Conservation (phyloP, 2,113 vertebrate genomes). For the Sebastes schlegelii region DNA sequence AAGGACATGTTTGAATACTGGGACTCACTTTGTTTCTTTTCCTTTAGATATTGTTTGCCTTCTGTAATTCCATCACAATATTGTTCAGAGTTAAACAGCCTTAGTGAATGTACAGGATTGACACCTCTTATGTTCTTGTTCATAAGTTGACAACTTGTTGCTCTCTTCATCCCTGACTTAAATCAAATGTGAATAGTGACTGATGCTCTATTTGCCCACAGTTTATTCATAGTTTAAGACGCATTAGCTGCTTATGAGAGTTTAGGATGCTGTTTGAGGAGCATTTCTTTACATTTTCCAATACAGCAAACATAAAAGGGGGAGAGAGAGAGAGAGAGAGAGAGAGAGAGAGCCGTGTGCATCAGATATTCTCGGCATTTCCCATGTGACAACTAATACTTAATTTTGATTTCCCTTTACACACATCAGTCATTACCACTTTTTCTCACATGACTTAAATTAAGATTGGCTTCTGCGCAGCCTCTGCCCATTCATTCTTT, state of each 20-base stretch:
- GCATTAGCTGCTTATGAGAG: slow-evolving; percentile 20
- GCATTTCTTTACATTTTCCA: slow-evolving; percentile 36
- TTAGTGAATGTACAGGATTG: slow-evolving; percentile 93
- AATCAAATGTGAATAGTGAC: slow-evolving; percentile 42
- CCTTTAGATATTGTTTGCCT: slow-evolving; percentile 93
- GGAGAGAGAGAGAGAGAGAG: slow-evolving; percentile 6
- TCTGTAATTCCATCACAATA: slow-evolving; percentile 83
- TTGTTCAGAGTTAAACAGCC: slow-evolving; percentile 83
- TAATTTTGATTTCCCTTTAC: slow-evolving; percentile 42
- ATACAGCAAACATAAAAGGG: slow-evolving; percentile 17
- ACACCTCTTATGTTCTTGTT: slow-evolving; percentile 87
- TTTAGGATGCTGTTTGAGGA: slow-evolving; percentile 34
- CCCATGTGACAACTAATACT: slow-evolving; percentile 32
- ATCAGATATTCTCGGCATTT: slow-evolving; percentile 30
- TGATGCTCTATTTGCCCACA: slow-evolving; percentile 45
- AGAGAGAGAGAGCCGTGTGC: slow-evolving; percentile 36
- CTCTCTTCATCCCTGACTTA: slow-evolving; percentile 85
- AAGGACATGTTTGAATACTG: slow-evolving; percentile 87
- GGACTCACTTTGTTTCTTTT: slow-evolving; percentile 92
- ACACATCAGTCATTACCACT: slow-evolving; percentile 29
- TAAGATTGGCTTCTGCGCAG: slow-evolving; percentile 70
- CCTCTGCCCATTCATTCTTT: slow-evolving; percentile 52
- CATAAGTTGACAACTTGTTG: slow-evolving; percentile 89
- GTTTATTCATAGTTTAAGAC: slow-evolving; percentile 43
- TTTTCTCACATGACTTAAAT: slow-evolving; percentile 62